Conservation (phyloP, 1,140 invertebrate genomes). For the Drosophila rufa region DNA sequence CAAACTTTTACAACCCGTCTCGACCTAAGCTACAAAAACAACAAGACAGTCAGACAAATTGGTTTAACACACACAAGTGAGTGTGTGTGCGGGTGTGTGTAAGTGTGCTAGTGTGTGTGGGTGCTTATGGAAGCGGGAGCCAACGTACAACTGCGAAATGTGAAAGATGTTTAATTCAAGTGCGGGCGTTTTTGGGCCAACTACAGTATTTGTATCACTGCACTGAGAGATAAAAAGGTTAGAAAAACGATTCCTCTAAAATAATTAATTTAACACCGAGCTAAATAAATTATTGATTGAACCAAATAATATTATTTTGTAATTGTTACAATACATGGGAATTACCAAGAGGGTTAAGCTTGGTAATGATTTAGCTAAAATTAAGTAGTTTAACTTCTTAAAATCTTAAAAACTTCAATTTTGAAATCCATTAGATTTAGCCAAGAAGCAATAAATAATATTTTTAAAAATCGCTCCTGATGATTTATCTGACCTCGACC, state of each 20-base stretch:
- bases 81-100: not conserved
- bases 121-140: constrained; percentile 33
- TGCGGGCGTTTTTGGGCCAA: constrained; percentile 52
- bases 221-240: not conserved
- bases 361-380: rapidly evolving
- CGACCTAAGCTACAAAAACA: constrained; percentile 21
- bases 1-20: constrained; percentile 25
- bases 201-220: constrained; percentile 25
- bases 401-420: too few relatives aligned
- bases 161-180: constrained; percentile 76
- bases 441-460: not conserved
- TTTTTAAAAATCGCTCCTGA: too few relatives aligned
- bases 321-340: not conserved
- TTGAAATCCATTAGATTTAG: not conserved
- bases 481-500: too few relatives aligned
- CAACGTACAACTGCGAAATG: constrained; percentile 55
- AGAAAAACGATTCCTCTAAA: too few relatives aligned
- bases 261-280: too few relatives aligned
- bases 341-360: not conserved
- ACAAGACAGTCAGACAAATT: constrained; percentile 73
- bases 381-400: not conserved
- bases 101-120: constrained; percentile 9
- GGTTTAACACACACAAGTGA: constrained; percentile 65
- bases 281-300: not conserved
- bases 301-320: not conserved